Conservation (phyloP, 2,797 vertebrate genomes). For the Acrossocheilus wenchowensis region DNA sequence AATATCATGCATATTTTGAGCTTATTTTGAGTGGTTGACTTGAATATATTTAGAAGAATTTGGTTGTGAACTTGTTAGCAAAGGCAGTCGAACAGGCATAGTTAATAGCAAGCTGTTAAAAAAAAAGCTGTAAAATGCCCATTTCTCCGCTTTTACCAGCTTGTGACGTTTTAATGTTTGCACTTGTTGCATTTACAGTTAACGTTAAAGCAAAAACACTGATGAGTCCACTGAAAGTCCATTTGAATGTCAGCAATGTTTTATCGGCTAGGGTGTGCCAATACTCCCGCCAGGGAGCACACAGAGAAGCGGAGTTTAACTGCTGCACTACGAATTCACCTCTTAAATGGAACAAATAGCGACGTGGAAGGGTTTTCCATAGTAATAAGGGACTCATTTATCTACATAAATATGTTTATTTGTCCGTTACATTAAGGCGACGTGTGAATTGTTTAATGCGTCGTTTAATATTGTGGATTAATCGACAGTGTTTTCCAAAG, state of each 20-base stretch:
- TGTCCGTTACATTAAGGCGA: no score
- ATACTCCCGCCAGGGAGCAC: background rate
- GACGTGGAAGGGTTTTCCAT: no score
- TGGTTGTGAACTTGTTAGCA: background rate
- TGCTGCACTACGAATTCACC: background rate
- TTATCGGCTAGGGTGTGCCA: background rate
- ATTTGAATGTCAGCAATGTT: background rate
- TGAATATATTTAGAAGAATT: background rate
- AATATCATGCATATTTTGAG: background rate
- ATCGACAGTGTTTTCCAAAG: no score
- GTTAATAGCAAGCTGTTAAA: background rate
- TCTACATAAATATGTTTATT: no score
- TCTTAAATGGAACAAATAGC: constrained; percentile 2
- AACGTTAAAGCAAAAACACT: background rate
- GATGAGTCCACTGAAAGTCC: background rate
- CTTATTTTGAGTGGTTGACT: background rate
- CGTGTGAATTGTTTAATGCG: no score
- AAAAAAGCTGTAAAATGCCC: background rate
- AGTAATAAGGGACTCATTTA: no score
- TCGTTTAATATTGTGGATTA: no score
- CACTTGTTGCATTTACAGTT: background rate
- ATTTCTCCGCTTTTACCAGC: no score
- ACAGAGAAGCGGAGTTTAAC: background rate
- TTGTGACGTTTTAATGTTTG: no score
- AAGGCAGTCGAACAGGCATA: no score